Evolutionary conservation across 2,888 invertebrate genomes (phyloP).

Genomic region (Odontocolon sp.): DNA sequence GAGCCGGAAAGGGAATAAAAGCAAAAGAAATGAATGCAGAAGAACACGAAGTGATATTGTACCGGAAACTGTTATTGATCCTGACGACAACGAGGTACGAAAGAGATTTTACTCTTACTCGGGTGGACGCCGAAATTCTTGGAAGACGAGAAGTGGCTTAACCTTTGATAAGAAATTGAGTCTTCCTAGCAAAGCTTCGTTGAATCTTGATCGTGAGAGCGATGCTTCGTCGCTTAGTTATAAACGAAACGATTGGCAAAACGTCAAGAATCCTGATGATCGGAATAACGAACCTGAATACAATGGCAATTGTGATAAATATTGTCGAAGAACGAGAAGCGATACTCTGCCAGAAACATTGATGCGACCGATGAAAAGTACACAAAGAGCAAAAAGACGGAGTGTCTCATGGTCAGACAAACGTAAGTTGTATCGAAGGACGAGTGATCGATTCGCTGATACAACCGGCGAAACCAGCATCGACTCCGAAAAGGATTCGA

Average conservation of each 20-base stretch:
- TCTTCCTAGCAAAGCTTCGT: constrained; percentile 20
- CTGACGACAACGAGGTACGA: constrained; percentile 39
- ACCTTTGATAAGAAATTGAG: constrained; percentile 55
- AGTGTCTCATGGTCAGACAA: constrained; percentile 64
- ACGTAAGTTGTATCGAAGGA: constrained; percentile 73
- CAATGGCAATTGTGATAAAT: constrained; percentile 6
- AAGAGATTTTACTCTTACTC: constrained; percentile 48
- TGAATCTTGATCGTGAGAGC: constrained; percentile 12
- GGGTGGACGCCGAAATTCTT: constrained; percentile 21
- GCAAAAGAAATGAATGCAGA: constrained; percentile 12
- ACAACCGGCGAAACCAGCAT: constrained; percentile 62
- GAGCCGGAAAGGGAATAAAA: background rate
- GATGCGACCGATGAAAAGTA: background rate
- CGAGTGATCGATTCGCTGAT: constrained; percentile 67
- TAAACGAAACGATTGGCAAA: constrained; percentile 3
- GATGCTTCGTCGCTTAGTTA: background rate
- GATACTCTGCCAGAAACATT: constrained; percentile 53
- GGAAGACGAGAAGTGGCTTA: constrained; percentile 48
- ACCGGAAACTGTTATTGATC: constrained; percentile 48
- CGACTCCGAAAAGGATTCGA: constrained; percentile 65
- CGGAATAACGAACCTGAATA: background rate
- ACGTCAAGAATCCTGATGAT: background rate
- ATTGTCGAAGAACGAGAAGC: constrained; percentile 59
- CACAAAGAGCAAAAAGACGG: constrained; percentile 42
- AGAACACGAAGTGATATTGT: constrained; percentile 53